Evolutionary conservation across 2,888 invertebrate species (phyloP).

Genomic region (Abrostola triplasia): DNA sequence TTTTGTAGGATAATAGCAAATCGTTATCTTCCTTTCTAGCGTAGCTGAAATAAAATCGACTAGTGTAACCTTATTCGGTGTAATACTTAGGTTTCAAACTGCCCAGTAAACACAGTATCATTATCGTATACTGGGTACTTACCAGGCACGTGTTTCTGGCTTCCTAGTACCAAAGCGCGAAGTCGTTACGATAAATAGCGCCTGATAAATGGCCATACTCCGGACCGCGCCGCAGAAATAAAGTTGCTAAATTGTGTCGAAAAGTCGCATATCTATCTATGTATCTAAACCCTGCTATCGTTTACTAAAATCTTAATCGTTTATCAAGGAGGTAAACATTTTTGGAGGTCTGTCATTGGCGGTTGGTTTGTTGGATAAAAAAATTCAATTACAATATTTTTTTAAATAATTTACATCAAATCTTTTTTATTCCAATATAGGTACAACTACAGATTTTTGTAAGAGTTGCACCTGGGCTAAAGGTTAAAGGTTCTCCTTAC

Average conservation of each 20-base stretch:
- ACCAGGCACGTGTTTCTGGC: constrained; percentile 42
- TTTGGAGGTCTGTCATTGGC: constrained; percentile 17
- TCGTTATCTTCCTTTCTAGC: no score
- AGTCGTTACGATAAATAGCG: constrained; percentile 72
- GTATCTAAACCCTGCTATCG: constrained; percentile 31
- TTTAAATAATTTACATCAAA: no score
- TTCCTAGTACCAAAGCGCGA: constrained; percentile 66
- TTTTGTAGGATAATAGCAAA: no score
- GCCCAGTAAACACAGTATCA: constrained; percentile 18
- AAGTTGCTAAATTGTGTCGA: constrained; percentile 48
- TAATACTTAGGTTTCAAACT: background rate
- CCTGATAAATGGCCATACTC: constrained; percentile 64
- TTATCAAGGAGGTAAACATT: constrained; percentile 13
- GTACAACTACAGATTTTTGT: no score
- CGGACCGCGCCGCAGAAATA: constrained; percentile 55
- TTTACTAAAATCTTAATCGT: constrained; percentile 44
- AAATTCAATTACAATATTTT: no score
- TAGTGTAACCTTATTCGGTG: background rate
- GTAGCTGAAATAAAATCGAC: no score
- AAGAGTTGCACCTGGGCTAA: no score
- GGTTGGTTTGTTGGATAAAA: constrained; percentile 10
- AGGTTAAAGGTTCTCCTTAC: no score
- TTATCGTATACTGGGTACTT: constrained; percentile 37
- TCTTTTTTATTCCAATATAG: no score
- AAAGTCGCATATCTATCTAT: constrained; percentile 35